These are phyloP conservation scores for Ctenopoma multispine DNA, from an alignment of 2,797 vertebrate species.

Conservation along the genomic window DNA sequence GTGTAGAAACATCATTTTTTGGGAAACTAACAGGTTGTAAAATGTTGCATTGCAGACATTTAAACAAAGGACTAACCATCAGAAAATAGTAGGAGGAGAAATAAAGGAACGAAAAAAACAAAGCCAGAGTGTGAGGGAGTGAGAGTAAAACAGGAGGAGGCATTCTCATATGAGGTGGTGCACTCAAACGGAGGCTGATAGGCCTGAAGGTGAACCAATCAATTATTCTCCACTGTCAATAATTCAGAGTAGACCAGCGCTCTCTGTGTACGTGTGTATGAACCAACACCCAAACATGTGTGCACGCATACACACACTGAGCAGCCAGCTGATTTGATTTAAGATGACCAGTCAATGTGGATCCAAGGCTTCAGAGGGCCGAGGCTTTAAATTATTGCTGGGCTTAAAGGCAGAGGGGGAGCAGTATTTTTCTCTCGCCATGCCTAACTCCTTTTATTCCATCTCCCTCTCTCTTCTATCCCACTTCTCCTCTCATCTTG, in stretches of 20 bases:
- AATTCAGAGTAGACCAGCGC: slow-evolving; percentile 79
- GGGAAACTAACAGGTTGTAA: too few relatives aligned
- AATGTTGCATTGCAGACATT: neutral
- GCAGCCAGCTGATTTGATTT: slow-evolving; percentile 82
- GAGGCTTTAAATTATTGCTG: slow-evolving; percentile 82
- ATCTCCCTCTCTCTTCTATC: slow-evolving; percentile 22
- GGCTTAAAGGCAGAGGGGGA: slow-evolving; percentile 74
- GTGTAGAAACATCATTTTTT: too few relatives aligned
- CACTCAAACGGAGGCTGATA: slow-evolving; percentile 75
- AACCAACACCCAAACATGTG: slow-evolving; percentile 47
- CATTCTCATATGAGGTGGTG: slow-evolving; percentile 69
- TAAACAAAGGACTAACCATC: neutral
- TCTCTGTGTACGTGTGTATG: slow-evolving; percentile 40
- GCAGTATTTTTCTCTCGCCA: slow-evolving; percentile 66
- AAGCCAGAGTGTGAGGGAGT: slow-evolving; percentile 33
- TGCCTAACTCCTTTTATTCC: slow-evolving; percentile 58
- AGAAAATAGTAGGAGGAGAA: slow-evolving; percentile 5
- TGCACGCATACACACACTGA: slow-evolving; percentile 25
- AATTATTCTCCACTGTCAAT: slow-evolving; percentile 84
- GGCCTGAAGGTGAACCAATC: slow-evolving; percentile 84
- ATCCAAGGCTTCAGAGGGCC: slow-evolving; percentile 78
- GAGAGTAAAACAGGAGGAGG: slow-evolving; percentile 56
- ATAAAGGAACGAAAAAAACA: slow-evolving; percentile 25
- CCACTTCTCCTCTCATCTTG: slow-evolving; percentile 34
- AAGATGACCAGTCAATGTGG: slow-evolving; percentile 83